These are phyloP conservation scores for Orientallactaga sibirica DNA, from an alignment of 2,797 vertebrate genomes.

Conservation along the genomic window DNA sequence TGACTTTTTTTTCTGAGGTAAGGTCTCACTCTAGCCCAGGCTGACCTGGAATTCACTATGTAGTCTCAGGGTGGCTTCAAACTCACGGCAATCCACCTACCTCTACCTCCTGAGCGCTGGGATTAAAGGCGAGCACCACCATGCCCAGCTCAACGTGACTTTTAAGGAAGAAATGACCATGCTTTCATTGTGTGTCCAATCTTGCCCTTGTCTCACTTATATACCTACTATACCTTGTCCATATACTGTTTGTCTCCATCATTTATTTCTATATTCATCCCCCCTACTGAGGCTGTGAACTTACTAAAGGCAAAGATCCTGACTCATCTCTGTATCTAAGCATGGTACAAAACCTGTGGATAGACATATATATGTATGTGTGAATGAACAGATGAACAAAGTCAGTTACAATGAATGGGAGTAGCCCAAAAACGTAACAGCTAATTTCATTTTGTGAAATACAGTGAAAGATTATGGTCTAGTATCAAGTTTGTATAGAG, in stretches of 20 bases:
- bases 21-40: too few relatives aligned
- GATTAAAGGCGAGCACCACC: too few relatives aligned
- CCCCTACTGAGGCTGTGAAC: background rate
- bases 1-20: too few relatives aligned
- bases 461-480: background rate
- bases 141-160: background rate
- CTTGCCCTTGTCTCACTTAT: background rate
- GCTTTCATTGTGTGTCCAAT: background rate
- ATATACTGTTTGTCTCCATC: conserved; percentile 1
- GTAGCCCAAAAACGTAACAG: background rate
- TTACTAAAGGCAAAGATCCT: conserved; percentile 30
- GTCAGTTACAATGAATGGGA: conserved; percentile 43
- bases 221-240: background rate
- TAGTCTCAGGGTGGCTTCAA: too few relatives aligned
- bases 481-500: conserved; percentile 17
- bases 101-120: too few relatives aligned
- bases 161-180: conserved; percentile 53
- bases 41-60: too few relatives aligned
- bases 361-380: background rate
- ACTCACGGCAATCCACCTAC: too few relatives aligned
- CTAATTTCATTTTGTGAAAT: background rate
- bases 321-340: conserved; percentile 47
- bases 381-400: conserved; percentile 20
- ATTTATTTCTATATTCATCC: conserved; percentile 20
- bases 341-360: conserved; percentile 37